Evolutionary conservation across 2,888 invertebrate genomes (phyloP), one percentile per base, ranked within the genome.

Genomic region (Tenthredo amoena): DNA sequence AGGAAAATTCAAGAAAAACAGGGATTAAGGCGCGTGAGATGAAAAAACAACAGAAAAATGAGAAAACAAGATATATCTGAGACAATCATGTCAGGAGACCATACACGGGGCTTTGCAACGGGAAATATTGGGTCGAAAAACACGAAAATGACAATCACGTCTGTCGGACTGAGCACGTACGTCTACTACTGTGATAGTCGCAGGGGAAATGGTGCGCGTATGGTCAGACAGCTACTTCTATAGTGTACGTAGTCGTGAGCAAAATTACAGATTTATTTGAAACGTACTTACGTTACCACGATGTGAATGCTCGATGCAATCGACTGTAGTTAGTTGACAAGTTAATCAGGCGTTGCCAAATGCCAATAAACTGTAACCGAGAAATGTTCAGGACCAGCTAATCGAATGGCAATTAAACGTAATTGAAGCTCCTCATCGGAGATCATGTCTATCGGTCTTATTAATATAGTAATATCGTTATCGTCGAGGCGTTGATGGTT

Each of bases 381-480:
- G 55, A 43, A 74, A 74, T 43, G 43, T 74, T 74, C 10, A 43
- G 43, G 72, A 12, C 12, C 3, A 26, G 37, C 31, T 81, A 81
- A 81, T 81, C 40, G 62, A 81, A 81, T n/a, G 26, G 81, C 81
- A 81, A 81, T 81, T 62, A 81, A 81, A 62, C 81, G 7, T 62
- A 62, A 81, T 81, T 81, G 81, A 62, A 81, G 18, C 62, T 37
- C 40, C 62, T 40, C 58, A 26, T 21, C 81, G 31, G n/a, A 40
- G 21, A 62, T 81, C 37, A 62, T 62, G 21, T 58, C 58, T 40
- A 12, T 62, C 40, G 37, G 40, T 62, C 40, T 21, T 50, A 58
- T 58, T 62, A 34, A 62, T 77, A 18, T 34, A 18, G 50, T 81
- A 81, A 81, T 62, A 81, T 81, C 81, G 37, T 50, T 55, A 77